Base-by-base conservation (phyloP, 2,113 vertebrate genomes). In the Lathamus discolor region DNA sequence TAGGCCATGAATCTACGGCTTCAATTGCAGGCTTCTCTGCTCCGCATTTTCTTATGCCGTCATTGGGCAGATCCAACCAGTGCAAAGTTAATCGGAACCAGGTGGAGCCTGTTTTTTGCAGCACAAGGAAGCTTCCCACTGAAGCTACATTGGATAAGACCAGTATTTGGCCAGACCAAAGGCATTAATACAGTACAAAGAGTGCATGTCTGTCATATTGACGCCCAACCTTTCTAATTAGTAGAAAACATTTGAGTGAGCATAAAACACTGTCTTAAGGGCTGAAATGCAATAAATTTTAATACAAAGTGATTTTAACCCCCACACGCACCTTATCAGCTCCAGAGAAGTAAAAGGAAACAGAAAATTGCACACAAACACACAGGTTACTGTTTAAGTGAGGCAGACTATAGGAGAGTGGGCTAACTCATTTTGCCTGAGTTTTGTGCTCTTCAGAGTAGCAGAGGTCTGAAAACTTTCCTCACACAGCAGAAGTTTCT, bases 1-100 rank as follows among this genome's bases (percentile, higher is more conserved):
- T 94, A 89, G 94, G 70, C 77, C 83, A 83, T 89, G 95, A 94
- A 90, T 95, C 90, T 91, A 88, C 15, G 3, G 78, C 91, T 96
- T 96, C 91, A 93, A 69, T 69, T 94, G 77, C 90, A 91, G 92
- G 20, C 81, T 96, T 89, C 89, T 89, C 92, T 96, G 96, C 86
- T 94, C 83, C 14, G 0, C 82, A 87, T 94, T 93, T 97, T 92
- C 78, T 89, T 96, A 91, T 13, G 25, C 95, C 96, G 95, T 88
- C 78, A 76, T 67, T 85, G 86, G 88, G 92, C 92, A 89, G 95
- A 94, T 84, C 91, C 96, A 97, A 91, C 92, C 67, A 87, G 92
- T 17, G 44, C 8, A 5, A 91, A 82, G 51, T 85, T 94, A 97
- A 97, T 97, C 44, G 0, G 83, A 93, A 89, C 92, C 96, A 97